A percentile compares a stretch with the other conserved stretches of the same genome.
Conservation (phyloP, 1,140 invertebrate genomes). For the Leguminivora glycinivorella region DNA sequence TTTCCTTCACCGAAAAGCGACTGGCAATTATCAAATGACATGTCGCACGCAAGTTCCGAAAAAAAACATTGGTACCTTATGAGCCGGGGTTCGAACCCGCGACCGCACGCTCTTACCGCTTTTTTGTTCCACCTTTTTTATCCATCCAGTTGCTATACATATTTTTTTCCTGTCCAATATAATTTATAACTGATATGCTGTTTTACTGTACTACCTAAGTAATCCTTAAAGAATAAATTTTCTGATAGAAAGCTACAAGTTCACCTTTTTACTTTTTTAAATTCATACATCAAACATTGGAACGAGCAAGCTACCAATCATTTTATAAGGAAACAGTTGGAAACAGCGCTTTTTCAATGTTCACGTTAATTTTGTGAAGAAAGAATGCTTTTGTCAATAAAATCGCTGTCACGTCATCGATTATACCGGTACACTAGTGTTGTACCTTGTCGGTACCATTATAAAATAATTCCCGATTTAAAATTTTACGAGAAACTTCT, state of each 20-base stretch:
- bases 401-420: slow-evolving; percentile 19
- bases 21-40: no score
- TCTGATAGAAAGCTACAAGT: not conserved
- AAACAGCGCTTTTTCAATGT: not conserved
- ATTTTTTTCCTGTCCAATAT: no score
- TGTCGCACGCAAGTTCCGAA: no score
- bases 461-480: not conserved
- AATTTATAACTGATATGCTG: not conserved
- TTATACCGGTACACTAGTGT: not conserved
- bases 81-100: no score
- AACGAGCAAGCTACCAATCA: not conserved
- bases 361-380: not conserved
- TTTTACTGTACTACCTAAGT: no score
- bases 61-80: no score
- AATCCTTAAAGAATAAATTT: not conserved
- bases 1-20: no score
- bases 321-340: not conserved
- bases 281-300: not conserved
- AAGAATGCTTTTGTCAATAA: not conserved
- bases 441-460: not conserved
- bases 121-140: no score
- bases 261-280: not conserved
- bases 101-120: no score
- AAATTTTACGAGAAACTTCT: not conserved
- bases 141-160: no score